A percentile compares a stretch with the other conserved stretches of the same genome.
These are phyloP conservation scores for Chlamydotis undulata DNA, from an alignment of 2,113 vertebrate species.

Conservation along the genomic window DNA sequence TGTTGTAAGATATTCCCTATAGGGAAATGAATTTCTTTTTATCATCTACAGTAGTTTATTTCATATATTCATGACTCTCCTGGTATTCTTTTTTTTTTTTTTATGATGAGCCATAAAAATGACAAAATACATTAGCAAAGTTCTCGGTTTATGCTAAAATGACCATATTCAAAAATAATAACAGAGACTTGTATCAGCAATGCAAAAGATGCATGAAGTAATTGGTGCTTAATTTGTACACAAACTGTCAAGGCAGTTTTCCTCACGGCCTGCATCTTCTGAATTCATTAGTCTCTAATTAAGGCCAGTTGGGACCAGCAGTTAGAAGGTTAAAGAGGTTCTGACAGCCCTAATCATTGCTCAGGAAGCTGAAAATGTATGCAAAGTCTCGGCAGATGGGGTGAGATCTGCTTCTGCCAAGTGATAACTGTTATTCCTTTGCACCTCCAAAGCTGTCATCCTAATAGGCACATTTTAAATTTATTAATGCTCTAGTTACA, in stretches of 20 bases:
- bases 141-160: conserved; percentile 83
- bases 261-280: conserved; percentile 95
- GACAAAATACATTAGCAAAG: conserved; percentile 85
- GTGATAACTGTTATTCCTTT: conserved; percentile 96
- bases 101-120: conserved; percentile 82
- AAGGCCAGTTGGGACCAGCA: conserved; percentile 98
- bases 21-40: conserved; percentile 79
- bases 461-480: conserved; percentile 92
- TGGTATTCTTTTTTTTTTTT: conserved; percentile 63
- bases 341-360: conserved; percentile 97
- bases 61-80: conserved; percentile 80
- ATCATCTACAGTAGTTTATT: conserved; percentile 79
- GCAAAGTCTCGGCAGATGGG: conserved; percentile 94
- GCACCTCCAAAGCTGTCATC: conserved; percentile 95
- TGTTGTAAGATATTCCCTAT: conserved; percentile 75
- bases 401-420: conserved; percentile 91
- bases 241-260: conserved; percentile 91
- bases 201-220: conserved; percentile 89
- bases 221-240: conserved; percentile 94
- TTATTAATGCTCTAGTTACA: conserved; percentile 88
- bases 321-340: conserved; percentile 99
- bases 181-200: conserved; percentile 86
- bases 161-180: conserved; percentile 88
- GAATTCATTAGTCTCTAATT: conserved; percentile 99
- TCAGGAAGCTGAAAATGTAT: conserved; percentile 96